These are phyloP conservation scores for Ctenosaura bakeri DNA, from an alignment of 2,797 vertebrate species.

Conservation along the genomic window DNA sequence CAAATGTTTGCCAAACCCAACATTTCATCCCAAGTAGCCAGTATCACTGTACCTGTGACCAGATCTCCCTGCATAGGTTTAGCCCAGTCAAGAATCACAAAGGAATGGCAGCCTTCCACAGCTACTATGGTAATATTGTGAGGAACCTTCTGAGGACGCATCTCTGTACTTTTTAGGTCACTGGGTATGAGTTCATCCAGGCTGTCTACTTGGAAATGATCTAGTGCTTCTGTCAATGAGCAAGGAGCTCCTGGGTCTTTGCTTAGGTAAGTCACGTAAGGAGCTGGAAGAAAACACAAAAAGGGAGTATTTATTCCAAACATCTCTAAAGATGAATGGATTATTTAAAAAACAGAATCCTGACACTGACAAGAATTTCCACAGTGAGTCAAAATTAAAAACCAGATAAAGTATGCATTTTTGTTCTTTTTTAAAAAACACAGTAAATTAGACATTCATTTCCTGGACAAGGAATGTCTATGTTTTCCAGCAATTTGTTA, in stretches of 20 bases:
- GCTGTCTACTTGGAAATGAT: slow-evolving; percentile 95
- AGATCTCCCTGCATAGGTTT: slow-evolving; percentile 90
- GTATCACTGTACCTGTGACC: slow-evolving; percentile 89
- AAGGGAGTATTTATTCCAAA: background rate
- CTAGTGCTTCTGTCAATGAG: slow-evolving; percentile 95
- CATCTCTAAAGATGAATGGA: background rate
- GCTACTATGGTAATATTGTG: slow-evolving; percentile 95
- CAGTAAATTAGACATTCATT: slow-evolving; percentile 31
- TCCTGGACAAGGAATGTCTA: background rate
- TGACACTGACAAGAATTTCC: background rate
- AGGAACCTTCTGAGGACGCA: slow-evolving; percentile 87
- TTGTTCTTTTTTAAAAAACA: background rate
- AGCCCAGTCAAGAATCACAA: slow-evolving; percentile 97
- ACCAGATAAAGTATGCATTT: slow-evolving; percentile 16
- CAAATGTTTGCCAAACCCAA: background rate
- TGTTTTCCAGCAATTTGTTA: slow-evolving; percentile 34
- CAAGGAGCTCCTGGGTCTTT: slow-evolving; percentile 93
- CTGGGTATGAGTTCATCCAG: slow-evolving; percentile 89
- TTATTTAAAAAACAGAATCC: slow-evolving; percentile 3
- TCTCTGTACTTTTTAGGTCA: slow-evolving; percentile 77
- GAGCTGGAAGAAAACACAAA: slow-evolving; percentile 82
- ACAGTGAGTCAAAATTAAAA: background rate
- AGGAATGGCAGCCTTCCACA: slow-evolving; percentile 98
- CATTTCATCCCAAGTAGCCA: background rate
- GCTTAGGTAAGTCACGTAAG: slow-evolving; percentile 93